Percentiles rank a stretch among this genome's conserved stretches.
phyloP scores from a whole-genome alignment of 2,797 vertebrate genomes.

The Acomys russatus region DNA sequence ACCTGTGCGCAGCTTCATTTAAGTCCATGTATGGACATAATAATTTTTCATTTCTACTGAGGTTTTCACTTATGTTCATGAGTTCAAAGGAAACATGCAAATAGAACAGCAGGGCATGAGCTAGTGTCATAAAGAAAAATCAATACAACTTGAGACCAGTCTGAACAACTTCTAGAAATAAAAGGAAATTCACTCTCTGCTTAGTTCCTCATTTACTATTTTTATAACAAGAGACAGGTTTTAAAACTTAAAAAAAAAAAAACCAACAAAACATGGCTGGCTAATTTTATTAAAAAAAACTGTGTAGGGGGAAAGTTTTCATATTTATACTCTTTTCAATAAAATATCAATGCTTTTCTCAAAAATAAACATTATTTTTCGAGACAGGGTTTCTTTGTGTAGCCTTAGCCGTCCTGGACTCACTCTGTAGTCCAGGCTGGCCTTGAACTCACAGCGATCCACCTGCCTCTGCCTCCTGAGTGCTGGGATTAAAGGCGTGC shows the following conservation, averaged over 20 bases:
- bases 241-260: not conserved
- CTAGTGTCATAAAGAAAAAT: not conserved
- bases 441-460: no score
- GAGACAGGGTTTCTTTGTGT: no score
- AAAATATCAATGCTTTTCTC: slow-evolving; percentile 42
- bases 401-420: no score
- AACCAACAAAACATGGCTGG: not conserved
- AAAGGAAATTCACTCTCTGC: slow-evolving; percentile 5
- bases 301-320: not conserved
- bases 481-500: no score
- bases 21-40: not conserved
- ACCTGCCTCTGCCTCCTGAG: no score
- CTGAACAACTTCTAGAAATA: not conserved
- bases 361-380: slow-evolving; percentile 6
- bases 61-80: not conserved
- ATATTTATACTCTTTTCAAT: slow-evolving; percentile 29
- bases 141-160: not conserved
- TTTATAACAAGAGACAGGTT: slow-evolving; percentile 46
- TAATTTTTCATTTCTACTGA: slow-evolving; percentile 48
- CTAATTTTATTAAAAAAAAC: slow-evolving; percentile 24
- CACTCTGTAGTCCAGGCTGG: no score
- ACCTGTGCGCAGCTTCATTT: slow-evolving; percentile 42
- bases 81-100: slow-evolving; percentile 11
- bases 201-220: not conserved
- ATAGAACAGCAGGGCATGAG: not conserved